phyloP scores from a whole-genome alignment of 1,140 invertebrate genomes.

The Drosophila mojavensis region DNA sequence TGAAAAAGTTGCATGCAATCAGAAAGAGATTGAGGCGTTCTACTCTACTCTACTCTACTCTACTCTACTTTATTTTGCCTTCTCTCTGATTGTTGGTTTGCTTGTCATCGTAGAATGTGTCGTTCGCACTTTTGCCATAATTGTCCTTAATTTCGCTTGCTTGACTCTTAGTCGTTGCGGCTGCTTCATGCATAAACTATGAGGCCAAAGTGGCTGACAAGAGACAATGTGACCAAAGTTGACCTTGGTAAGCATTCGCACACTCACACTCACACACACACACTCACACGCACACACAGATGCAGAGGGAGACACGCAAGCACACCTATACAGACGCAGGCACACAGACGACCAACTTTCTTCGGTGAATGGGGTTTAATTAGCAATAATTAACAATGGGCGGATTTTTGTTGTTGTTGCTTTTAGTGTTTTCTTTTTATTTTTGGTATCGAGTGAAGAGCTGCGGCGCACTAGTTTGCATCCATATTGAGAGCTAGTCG shows the following conservation, averaged over 20 bases:
- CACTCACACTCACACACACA: background rate
- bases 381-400: constrained; percentile 31
- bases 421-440: no score
- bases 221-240: constrained; percentile 12
- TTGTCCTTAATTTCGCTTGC: constrained; percentile 12
- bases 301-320: no score
- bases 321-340: background rate
- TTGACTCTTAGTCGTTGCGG: constrained; percentile 5
- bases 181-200: constrained; percentile 18
- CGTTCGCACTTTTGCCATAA: background rate
- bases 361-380: constrained; percentile 22
- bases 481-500: constrained; percentile 12
- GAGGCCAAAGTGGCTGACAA: constrained; percentile 20
- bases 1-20: no score
- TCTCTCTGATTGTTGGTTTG: no score
- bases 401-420: background rate
- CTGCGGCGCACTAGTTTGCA: constrained; percentile 17
- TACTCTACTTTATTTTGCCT: no score
- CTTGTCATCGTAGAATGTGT: no score
- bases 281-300: background rate
- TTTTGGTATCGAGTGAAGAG: constrained; percentile 3
- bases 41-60: no score
- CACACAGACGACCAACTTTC: constrained; percentile 9
- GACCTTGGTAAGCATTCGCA: constrained; percentile 9
- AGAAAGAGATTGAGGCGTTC: no score